Evolutionary conservation across 2,113 vertebrate genomes (phyloP).

Genomic region (Gila orcuttii): DNA sequence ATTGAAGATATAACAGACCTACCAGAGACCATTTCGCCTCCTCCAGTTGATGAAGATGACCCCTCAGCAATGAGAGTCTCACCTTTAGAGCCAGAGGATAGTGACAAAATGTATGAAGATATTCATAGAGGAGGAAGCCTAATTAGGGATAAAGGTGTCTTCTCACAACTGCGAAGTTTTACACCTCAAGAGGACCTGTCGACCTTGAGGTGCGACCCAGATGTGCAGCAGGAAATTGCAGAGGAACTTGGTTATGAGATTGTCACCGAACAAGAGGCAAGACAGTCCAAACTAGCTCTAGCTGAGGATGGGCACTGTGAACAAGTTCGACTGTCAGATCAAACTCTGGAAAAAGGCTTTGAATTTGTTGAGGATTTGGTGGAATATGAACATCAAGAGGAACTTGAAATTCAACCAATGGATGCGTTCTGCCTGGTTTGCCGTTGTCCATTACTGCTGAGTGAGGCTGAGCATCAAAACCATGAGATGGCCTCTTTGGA

Average conservation of each 20-base stretch:
- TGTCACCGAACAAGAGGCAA: slow-evolving; percentile 77
- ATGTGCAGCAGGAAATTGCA: slow-evolving; percentile 67
- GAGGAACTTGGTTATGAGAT: slow-evolving; percentile 83
- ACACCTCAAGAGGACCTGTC: slow-evolving; percentile 70
- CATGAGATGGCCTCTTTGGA: slow-evolving; percentile 84
- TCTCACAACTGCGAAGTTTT: slow-evolving; percentile 67
- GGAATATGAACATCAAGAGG: slow-evolving; percentile 74
- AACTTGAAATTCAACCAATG: slow-evolving; percentile 77
- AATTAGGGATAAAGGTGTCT: slow-evolving; percentile 31
- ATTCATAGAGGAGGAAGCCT: background rate
- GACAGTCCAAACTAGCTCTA: slow-evolving; percentile 62
- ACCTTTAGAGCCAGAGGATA: slow-evolving; percentile 49
- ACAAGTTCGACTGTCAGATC: slow-evolving; percentile 62
- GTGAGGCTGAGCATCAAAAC: slow-evolving; percentile 81
- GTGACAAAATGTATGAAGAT: slow-evolving; percentile 40
- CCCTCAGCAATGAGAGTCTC: slow-evolving; percentile 44
- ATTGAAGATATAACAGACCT: slow-evolving; percentile 43
- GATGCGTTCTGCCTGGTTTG: slow-evolving; percentile 89
- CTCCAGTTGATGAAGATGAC: slow-evolving; percentile 38
- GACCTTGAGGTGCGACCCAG: slow-evolving; percentile 32
- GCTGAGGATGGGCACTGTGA: slow-evolving; percentile 61
- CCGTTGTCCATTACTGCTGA: slow-evolving; percentile 81
- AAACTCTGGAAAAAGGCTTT: slow-evolving; percentile 74
- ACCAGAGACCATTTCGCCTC: slow-evolving; percentile 12
- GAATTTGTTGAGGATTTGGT: slow-evolving; percentile 79